phyloP scores from a whole-genome alignment of 2,113 vertebrate species.

The Pelmatolapia mariae region DNA sequence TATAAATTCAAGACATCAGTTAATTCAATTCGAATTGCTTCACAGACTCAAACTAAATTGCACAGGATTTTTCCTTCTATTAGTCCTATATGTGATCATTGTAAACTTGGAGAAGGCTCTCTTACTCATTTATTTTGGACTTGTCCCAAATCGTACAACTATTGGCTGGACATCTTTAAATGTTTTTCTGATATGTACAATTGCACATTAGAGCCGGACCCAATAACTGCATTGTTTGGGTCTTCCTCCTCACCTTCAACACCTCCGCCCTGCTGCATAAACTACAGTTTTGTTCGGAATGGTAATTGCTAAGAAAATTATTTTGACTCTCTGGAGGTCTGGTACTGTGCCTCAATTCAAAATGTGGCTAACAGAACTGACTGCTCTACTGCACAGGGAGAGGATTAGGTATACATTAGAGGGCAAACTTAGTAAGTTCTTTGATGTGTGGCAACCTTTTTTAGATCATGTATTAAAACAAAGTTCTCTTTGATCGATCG shows the following conservation, averaged over 20 bases:
- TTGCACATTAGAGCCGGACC: not conserved
- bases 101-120: not conserved
- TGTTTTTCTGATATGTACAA: not conserved
- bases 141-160: not conserved
- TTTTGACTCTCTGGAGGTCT: not conserved
- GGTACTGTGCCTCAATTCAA: not conserved
- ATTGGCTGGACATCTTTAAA: not conserved
- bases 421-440: too few species aligned
- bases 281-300: not conserved
- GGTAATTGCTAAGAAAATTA: not conserved
- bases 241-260: not conserved
- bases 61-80: not conserved
- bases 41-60: not conserved
- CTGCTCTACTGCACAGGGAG: not conserved
- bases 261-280: not conserved
- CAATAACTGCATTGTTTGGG: not conserved
- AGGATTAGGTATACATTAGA: not conserved
- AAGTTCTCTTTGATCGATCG: not conserved
- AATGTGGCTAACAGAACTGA: not conserved
- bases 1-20: not conserved
- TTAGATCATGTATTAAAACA: not conserved
- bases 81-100: not conserved
- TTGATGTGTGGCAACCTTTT: not conserved
- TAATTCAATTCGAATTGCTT: fast-evolving
- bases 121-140: not conserved